phyloP scores from a whole-genome alignment of 1,140 invertebrate species.

The Forficula auricularia region DNA sequence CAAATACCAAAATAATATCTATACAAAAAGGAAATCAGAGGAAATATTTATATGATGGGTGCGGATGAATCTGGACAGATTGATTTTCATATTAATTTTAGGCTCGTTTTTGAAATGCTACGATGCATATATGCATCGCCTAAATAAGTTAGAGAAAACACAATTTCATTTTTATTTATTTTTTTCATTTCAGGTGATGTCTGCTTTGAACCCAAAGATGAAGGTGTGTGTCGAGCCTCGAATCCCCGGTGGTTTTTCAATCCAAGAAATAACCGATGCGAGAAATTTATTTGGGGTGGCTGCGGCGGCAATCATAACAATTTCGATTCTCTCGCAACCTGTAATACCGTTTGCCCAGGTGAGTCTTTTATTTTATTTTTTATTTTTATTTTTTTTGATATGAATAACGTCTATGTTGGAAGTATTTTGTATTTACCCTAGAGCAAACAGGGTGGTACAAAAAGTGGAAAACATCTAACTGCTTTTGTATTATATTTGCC shows the following conservation, averaged over 20 bases:
- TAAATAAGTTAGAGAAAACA: no score
- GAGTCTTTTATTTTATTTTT: slow-evolving; percentile 2
- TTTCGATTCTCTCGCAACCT: slow-evolving; percentile 66
- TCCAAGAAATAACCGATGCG: slow-evolving; percentile 52
- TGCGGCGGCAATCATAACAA: slow-evolving; percentile 75
- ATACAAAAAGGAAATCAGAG: no score
- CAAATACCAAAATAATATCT: no score
- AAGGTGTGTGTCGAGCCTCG: slow-evolving; percentile 29
- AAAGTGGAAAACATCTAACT: no score
- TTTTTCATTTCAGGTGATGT: slow-evolving; percentile 54
- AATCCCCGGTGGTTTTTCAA: slow-evolving; percentile 55
- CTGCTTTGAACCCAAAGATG: slow-evolving; percentile 56
- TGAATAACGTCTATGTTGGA: background rate
- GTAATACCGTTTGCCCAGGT: slow-evolving; percentile 63
- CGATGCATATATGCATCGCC: no score
- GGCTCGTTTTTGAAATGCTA: no score
- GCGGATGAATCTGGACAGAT: no score
- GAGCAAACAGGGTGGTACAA: background rate
- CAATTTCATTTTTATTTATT: no score
- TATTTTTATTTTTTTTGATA: slow-evolving; percentile 5
- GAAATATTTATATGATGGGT: no score
- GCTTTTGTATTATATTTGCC: no score
- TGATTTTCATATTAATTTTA: no score
- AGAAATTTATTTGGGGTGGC: slow-evolving; percentile 47
- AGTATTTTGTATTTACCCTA: background rate